Base-by-base conservation (phyloP, 2,113 vertebrate genomes). In the Malurus alboscapulatus region DNA sequence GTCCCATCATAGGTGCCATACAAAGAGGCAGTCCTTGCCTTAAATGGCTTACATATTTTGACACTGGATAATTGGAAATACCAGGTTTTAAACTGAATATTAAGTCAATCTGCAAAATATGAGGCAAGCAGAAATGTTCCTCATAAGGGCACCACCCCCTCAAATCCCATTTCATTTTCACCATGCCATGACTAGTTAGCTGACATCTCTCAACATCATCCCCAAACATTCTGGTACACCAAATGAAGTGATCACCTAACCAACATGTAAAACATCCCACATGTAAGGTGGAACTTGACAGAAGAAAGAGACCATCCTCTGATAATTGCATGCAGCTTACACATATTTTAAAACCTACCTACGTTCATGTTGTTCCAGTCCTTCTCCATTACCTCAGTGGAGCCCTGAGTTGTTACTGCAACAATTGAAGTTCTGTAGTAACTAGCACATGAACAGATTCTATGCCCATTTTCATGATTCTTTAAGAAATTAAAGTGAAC, bases 121-220 rank as follows among this genome's bases (percentile, higher is more conserved):
- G 83, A 95, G 88, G 86, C 65, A 96, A 96, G 95, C 72, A 96
- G 72, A 93, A 96, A 80, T 81, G 88, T 90, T 92, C 88, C 93
- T 81, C 79, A 71, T 48, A 71, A 63, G 79, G 88, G 79, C 79
- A 84, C 59, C 63, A 80, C 47, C 85, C 51, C 85, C 90, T 94
- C 76, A 58, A 44, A 76, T 12, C 44, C 86, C 55, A 2, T 20
- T 67, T 45, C 15, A n/a, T 63, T 63, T 74, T 59, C 48, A 93
- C 75, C 32, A 40, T 9, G 68, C 36, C 44, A 69, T 1, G 3
- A 54, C 22, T 32, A 54, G 30, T 53, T 72, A 61, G 27, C 20
- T 90, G 54, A 19, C 14, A 50, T 29, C 47, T 83, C 54, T 76
- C 50, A 79, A 27, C 18, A 54, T 9, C 34, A 29, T 58, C 36